Evolutionary conservation across 2,888 invertebrate species (phyloP).

Genomic region (Metallyticus violacea): DNA sequence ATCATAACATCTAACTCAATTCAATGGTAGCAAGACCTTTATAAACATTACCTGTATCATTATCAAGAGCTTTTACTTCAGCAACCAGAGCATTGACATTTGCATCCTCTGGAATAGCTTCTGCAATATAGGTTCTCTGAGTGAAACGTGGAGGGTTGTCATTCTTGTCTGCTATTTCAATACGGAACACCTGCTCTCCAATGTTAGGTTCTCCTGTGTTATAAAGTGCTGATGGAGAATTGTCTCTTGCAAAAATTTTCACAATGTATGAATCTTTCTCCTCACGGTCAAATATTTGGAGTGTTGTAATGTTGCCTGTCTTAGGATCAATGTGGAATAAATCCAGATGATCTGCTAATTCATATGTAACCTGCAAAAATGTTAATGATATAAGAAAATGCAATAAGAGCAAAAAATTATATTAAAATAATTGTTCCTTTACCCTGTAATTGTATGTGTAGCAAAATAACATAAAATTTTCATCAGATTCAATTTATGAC

Average conservation of each 20-base stretch:
- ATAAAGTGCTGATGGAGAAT: constrained; percentile 75
- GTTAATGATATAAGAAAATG: not conserved
- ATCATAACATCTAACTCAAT: too few relatives aligned
- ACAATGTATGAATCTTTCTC: constrained; percentile 80
- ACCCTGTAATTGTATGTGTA: too few relatives aligned
- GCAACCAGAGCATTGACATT: constrained; percentile 80
- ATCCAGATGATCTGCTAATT: constrained; percentile 62
- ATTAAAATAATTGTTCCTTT: not conserved
- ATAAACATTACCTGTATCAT: constrained; percentile 70
- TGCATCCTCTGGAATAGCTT: constrained; percentile 76
- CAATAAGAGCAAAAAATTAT: not conserved
- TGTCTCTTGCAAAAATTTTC: constrained; percentile 87
- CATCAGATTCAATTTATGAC: too few relatives aligned
- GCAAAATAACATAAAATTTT: too few relatives aligned
- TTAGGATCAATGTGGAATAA: constrained; percentile 78
- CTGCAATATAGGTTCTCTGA: constrained; percentile 68
- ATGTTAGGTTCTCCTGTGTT: constrained; percentile 67
- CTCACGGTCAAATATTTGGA: constrained; percentile 83
- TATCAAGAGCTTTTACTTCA: constrained; percentile 83
- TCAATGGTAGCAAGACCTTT: too few relatives aligned
- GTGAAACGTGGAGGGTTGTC: constrained; percentile 91
- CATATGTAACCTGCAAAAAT: constrained; percentile 63
- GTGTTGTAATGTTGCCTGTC: constrained; percentile 87
- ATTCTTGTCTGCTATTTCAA: constrained; percentile 93
- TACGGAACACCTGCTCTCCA: constrained; percentile 78